Base-by-base conservation (phyloP, 92 coral and sea anemone genomes). In the Zoanthus gigantus region DNA sequence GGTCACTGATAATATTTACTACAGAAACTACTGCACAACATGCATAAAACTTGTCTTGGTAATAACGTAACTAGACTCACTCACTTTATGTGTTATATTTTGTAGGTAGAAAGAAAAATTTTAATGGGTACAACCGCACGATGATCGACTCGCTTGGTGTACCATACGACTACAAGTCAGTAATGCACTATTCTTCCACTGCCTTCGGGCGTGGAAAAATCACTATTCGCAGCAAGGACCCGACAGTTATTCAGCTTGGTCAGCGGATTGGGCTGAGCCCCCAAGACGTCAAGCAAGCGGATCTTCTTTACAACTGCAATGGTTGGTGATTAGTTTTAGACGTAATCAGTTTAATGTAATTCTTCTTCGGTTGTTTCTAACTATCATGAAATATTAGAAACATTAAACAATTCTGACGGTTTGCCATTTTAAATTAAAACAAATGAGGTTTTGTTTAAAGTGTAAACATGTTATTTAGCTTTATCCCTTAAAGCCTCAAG, bases 141-240 rank as follows among this genome's bases (percentile, higher is more conserved):
- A 89, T 86, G 61, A 86, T 96, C 50, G 96, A 96, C 83, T 96
- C 98, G 5, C 90, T 93, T 45, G 98, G 98, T 17, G 72, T 90
- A 11, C 78, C 88, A 1, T 96, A 96, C 76, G 98, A 96, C 91
- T 96, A 92, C 87, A 53, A 93, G 7, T 86, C 95, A 15, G 91
- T 95, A 50, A 96, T 96, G 98, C 98, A 96, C 65, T 96, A 95
- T 87, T 91, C 96, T 17, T 47, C 90, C 8, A 95, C 96, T 0
- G 98, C 98, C 34, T 96, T 94, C 82, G 86, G 91, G 23, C 81
- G 72, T 13, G 94, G 88, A 47, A 23, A 71, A 46, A 71, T 88
- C 80, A 94, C 88, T 45, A 86, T 84, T 77, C 74, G 85, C 6
- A 74, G 94, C 75, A 72, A 34, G 77, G 93, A 93, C 75, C 85